Evolutionary conservation across 1,140 invertebrate species (phyloP).

Genomic region (Tyrophagus putrescentiae): DNA sequence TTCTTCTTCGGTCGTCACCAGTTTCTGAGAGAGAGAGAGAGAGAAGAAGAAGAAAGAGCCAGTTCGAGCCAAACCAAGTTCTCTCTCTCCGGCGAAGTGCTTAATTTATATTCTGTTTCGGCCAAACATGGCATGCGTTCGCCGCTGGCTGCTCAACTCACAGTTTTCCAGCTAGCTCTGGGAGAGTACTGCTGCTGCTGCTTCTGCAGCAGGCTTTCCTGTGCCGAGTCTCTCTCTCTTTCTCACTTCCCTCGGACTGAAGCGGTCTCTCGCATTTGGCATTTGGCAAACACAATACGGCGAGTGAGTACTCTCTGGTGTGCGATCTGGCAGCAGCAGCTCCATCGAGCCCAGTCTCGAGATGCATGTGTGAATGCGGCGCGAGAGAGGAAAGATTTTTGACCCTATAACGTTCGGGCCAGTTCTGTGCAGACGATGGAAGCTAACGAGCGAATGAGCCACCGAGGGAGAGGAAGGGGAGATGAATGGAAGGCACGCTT

Average conservation of each 20-base stretch:
- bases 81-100: background rate
- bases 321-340: no score
- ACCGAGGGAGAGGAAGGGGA: background rate
- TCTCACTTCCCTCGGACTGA: no score
- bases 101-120: background rate
- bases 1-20: conserved; percentile 1
- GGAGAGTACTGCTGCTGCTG: background rate
- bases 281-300: conserved; percentile 9
- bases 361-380: conserved; percentile 9
- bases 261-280: conserved; percentile 6
- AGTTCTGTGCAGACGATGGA: background rate
- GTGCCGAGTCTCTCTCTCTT: no score
- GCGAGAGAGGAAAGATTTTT: background rate
- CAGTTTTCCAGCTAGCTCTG: background rate
- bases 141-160: background rate
- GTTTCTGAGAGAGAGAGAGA: background rate
- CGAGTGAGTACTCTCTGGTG: background rate
- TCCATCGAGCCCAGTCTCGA: no score
- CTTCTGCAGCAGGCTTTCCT: background rate
- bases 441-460: background rate
- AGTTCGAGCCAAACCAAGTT: no score
- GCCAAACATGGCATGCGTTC: conserved; percentile 5
- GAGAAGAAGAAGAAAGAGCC: background rate
- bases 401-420: conserved; percentile 10
- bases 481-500: conserved; percentile 8